These are phyloP conservation scores for Leptodactylus fallax DNA, from an alignment of 2,797 vertebrate species.

Conservation along the genomic window DNA sequence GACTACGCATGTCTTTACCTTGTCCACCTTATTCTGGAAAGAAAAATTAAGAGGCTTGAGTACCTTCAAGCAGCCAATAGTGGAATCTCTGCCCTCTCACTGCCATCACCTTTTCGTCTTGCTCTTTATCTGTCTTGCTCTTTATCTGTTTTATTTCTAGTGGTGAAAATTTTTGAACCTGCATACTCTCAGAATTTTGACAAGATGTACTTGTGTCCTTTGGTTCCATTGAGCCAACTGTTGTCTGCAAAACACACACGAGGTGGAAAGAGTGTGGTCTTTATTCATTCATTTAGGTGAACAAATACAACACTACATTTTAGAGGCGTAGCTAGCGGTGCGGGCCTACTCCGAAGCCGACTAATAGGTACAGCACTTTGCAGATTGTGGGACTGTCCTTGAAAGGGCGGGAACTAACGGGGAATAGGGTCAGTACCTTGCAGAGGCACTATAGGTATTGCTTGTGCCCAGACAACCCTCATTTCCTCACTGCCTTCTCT, in stretches of 20 bases:
- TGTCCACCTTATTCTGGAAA: not conserved
- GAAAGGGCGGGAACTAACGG: no score
- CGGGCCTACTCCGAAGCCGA: no score
- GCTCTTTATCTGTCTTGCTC: not conserved
- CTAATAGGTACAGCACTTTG: no score
- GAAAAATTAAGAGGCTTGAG: not conserved
- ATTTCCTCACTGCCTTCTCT: no score
- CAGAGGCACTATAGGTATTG: no score
- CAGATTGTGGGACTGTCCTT: no score
- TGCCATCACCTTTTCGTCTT: not conserved
- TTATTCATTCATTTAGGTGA: no score
- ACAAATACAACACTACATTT: no score
- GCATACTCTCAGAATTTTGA: not conserved
- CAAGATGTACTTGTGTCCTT: not conserved
- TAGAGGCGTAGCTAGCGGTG: no score
- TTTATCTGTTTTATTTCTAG: not conserved
- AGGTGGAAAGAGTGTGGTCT: no score
- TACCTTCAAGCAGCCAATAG: not conserved
- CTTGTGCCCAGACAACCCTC: no score
- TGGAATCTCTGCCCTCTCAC: not conserved
- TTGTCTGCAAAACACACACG: not conserved
- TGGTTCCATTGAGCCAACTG: not conserved
- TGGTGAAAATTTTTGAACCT: not conserved
- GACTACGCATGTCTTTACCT: not conserved
- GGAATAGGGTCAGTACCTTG: no score